Evolutionary conservation across 2,888 invertebrate genomes (phyloP), one percentile per base, ranked within the genome.

Genomic region (Nycteola revayana): DNA sequence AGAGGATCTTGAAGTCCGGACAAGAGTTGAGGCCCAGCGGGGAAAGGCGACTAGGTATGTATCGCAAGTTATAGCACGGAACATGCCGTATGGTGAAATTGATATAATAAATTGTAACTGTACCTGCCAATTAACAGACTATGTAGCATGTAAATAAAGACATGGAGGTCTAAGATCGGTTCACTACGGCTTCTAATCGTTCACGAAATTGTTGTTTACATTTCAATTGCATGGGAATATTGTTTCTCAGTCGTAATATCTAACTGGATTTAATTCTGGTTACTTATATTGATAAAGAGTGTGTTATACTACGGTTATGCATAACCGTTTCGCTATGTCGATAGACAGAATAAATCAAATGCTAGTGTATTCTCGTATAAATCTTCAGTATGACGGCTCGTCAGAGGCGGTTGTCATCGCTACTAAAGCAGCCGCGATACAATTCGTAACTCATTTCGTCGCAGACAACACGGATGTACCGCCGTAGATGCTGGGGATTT

Each of bases 391-490:
- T 40, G 40, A 40, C 32, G 14, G 14, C 25, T 30, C 32, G 50
- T 56, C 44, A 31, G 29, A 25, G 46, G 3, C 28, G 29, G 49
- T 51, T 59, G 60, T 56, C 53, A 50, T 44, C 35, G 55, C 59
- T 58, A 56, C 53, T 46, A 66, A 65, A 65, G 60, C 62, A 57
- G 46, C 59, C 61, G 56, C 54, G 42, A 40, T 49, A 62, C 59
- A 62, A 65, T 62, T 62, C 58, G 54, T 60, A 61, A 56, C 53
- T 55, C 53, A 61, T 66, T 67, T 60, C 57, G 58, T 53, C 49
- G 57, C 58, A 61, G 63, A 62, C 68, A 77, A 83, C 66, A 70
- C 81, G 81, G 82, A 82, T 82, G 68, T 81, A 65, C 66, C 49
- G 55, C 57, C 57, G 64, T 66, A 71, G 70, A 74, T 71, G 73